Base-by-base conservation (phyloP, 1,140 invertebrate genomes). In the Pseudoatta argentina region DNA sequence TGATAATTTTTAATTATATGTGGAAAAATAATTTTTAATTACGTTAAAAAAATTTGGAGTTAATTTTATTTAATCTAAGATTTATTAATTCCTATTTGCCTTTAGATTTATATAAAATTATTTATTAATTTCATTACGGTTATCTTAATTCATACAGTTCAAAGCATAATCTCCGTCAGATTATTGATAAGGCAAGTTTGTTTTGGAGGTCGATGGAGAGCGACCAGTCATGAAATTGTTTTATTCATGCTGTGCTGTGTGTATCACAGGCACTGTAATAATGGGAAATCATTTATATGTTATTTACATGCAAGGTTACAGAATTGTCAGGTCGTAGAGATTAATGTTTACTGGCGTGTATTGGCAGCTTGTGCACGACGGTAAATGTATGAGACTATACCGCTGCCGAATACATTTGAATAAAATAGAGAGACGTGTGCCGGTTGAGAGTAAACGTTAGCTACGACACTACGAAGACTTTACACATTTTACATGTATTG, bases 371-470 rank as follows among this genome's bases (percentile, higher is more conserved):
- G 63, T 55, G 77, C 77, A 55, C 30, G 76, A 66, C 44, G 24
- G 44, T 69, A 69, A 79, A 69, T 69, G 53, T 34, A 48, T 21
- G 24, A 18, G 24, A 63, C 24, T 73, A 34, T 30, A 57, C 79
- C n/a, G n/a, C 61, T 27, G 66, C 30, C 27, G 76, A 86, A 86
- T 86, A 82, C 57, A 72, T 86, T 86, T 85, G 66, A 75, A 82
- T 86, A 82, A 81, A 67, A 82, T 85, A 79, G 66, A 51, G 48
- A 85, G 14, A 30, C 30, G 51, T 53, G 34, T 53, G 72, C 53
- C 72, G n/a, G 34, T 24, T 63, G 48, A 51, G 24, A 61, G 34
- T 24, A 61, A 81, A 63, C 39, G 69, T 75, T 61, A 81, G 53
- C 30, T 39, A 61, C 39, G 69, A 34, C 39, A 59, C 55, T 34